Evolutionary conservation across 1,140 invertebrate genomes (phyloP).

Genomic region (Drosophila azteca): DNA sequence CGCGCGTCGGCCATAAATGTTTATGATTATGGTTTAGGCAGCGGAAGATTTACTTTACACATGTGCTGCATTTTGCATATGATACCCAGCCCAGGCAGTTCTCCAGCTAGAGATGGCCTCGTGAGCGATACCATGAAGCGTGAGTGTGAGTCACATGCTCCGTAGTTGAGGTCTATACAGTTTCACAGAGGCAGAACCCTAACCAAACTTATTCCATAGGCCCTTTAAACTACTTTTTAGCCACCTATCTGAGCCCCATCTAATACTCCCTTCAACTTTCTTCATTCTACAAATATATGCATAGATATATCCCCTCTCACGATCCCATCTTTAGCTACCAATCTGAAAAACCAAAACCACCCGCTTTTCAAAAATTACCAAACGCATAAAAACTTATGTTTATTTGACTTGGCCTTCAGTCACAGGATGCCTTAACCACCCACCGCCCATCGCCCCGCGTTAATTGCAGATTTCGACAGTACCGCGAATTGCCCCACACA

Average conservation of each 20-base stretch:
- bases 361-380: conserved; percentile 48
- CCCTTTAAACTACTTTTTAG: too few species aligned
- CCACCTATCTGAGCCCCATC: too few species aligned
- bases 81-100: conserved; percentile 33
- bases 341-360: conserved; percentile 33
- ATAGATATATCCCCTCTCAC: neutral
- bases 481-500: conserved; percentile 47
- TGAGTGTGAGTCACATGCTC: too few species aligned
- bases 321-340: conserved; percentile 28
- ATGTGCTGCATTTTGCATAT: conserved; percentile 82
- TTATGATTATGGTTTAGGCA: conserved; percentile 77
- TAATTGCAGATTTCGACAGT: conserved; percentile 64
- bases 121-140: neutral
- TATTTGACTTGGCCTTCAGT: conserved; percentile 77
- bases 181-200: too few species aligned
- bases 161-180: too few species aligned
- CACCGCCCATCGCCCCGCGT: conserved; percentile 30
- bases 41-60: conserved; percentile 76
- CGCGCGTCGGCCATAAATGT: conserved; percentile 77
- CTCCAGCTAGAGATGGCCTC: conserved; percentile 39
- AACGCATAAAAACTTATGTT: conserved; percentile 82
- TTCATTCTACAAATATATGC: too few species aligned
- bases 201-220: too few species aligned
- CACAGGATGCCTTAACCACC: conserved; percentile 21
- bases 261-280: too few species aligned